Conservation (phyloP, 2,888 invertebrate species). For the Caenorhabditis imperialis region DNA sequence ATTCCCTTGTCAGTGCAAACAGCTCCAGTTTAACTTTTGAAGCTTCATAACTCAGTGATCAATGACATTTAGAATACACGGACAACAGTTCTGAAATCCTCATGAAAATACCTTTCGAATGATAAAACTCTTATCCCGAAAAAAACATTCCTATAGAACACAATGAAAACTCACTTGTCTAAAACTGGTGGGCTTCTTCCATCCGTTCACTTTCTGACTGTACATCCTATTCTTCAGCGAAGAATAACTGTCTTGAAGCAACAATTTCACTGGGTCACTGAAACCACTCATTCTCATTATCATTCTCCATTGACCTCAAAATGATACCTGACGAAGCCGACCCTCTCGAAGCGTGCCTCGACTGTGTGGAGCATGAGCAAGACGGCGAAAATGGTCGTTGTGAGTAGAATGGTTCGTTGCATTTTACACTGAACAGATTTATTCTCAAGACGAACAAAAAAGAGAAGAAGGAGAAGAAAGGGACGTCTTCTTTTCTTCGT, state of each 20-base stretch:
- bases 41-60: too few species aligned
- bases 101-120: too few species aligned
- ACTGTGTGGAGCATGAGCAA: slow-evolving; percentile 4
- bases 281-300: slow-evolving; percentile 6
- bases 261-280: slow-evolving; percentile 61
- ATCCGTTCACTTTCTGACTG: slow-evolving; percentile 45
- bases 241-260: slow-evolving; percentile 64
- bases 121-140: too few species aligned
- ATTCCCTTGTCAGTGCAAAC: too few species aligned
- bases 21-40: too few species aligned
- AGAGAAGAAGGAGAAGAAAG: slow-evolving; percentile 10
- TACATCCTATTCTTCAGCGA: slow-evolving; percentile 61
- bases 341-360: slow-evolving; percentile 48
- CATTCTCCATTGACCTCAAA: background rate
- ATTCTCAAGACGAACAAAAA: background rate
- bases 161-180: slow-evolving; percentile 42
- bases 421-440: slow-evolving; percentile 8
- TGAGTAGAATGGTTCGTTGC: slow-evolving; percentile 13
- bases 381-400: slow-evolving; percentile 33
- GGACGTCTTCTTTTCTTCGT: background rate
- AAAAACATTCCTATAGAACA: too few species aligned
- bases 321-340: slow-evolving; percentile 45
- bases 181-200: slow-evolving; percentile 45
- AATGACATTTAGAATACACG: too few species aligned
- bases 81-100: too few species aligned